Evolutionary conservation across 1,140 invertebrate genomes (phyloP).

Genomic region (Cyphomyrmex costatus): DNA sequence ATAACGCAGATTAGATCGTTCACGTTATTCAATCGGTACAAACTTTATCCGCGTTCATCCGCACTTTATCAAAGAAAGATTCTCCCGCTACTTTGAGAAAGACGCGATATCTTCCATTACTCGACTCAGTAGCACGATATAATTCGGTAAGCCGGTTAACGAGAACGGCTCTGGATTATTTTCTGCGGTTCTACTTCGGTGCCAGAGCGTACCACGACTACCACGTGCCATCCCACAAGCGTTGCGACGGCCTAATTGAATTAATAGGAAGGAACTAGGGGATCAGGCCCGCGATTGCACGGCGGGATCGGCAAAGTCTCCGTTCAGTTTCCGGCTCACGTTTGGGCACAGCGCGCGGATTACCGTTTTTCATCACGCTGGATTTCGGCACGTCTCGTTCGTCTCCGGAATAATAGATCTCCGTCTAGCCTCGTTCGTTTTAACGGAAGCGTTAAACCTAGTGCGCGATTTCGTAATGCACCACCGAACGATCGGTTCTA

Average conservation of each 20-base stretch:
- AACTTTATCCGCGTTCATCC: conserved; percentile 1
- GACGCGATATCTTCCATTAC: conserved; percentile 2
- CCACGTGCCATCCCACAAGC: conserved; percentile 1
- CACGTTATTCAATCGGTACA: neutral
- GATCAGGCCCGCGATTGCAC: conserved; percentile 24
- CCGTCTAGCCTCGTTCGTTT: conserved; percentile 10
- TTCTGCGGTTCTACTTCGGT: conserved; percentile 25
- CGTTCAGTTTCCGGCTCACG: conserved; percentile 32
- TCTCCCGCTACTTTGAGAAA: neutral
- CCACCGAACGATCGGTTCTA: conserved; percentile 25
- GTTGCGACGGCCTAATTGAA: conserved; percentile 58
- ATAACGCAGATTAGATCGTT: neutral
- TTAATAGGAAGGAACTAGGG: conserved; percentile 47
- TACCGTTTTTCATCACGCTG: conserved; percentile 35
- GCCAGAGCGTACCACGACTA: too few relatives aligned
- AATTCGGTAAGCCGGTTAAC: conserved; percentile 43
- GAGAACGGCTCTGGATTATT: conserved; percentile 30
- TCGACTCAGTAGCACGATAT: conserved; percentile 9
- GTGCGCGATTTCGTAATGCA: conserved; percentile 9
- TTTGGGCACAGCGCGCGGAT: conserved; percentile 18
- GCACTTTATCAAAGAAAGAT: neutral
- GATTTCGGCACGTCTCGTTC: neutral
- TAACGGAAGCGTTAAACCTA: conserved; percentile 24
- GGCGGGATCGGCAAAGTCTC: conserved; percentile 13
- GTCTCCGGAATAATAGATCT: conserved; percentile 26